Percentiles rank a stretch among this genome's conserved stretches.
Evolutionary conservation across 2,113 vertebrate genomes (phyloP).

Genomic region (Pongo abelii): DNA sequence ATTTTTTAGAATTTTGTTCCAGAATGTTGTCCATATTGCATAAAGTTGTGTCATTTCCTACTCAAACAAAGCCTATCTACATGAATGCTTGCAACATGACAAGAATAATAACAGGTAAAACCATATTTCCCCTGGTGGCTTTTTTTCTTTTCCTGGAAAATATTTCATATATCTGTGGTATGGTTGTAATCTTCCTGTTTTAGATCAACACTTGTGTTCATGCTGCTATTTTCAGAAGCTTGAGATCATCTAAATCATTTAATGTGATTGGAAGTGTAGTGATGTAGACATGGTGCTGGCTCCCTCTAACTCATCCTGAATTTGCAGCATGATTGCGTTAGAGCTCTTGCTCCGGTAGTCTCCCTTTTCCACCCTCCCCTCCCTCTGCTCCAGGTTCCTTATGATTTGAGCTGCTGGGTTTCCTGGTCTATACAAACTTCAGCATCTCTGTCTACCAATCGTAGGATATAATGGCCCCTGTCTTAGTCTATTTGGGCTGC

Average conservation of each 20-base stretch:
- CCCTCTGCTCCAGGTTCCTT: neutral
- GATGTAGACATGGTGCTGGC: neutral
- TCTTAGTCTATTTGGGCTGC: neutral
- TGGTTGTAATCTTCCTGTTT: neutral
- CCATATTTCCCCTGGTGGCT: neutral
- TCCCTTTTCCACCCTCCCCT: no score
- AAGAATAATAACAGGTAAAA: neutral
- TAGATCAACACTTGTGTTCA: neutral
- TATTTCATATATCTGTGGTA: no score
- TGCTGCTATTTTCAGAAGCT: neutral
- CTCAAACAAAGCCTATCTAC: neutral
- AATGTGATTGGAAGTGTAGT: neutral
- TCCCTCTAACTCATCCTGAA: neutral
- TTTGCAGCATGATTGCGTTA: neutral
- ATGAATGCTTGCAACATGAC: neutral
- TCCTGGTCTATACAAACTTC: neutral
- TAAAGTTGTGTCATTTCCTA: neutral
- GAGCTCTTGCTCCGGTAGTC: neutral
- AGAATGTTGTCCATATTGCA: neutral
- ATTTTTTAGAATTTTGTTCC: neutral
- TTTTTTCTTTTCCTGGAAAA: neutral
- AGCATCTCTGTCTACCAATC: fast-evolving
- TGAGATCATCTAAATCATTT: neutral
- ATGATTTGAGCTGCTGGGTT: neutral
- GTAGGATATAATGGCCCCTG: neutral